A percentile compares a stretch with the other conserved stretches of the same genome.
These are phyloP conservation scores for Nephrotoma appendiculata DNA, from an alignment of 2,888 invertebrate genomes.

Conservation along the genomic window DNA sequence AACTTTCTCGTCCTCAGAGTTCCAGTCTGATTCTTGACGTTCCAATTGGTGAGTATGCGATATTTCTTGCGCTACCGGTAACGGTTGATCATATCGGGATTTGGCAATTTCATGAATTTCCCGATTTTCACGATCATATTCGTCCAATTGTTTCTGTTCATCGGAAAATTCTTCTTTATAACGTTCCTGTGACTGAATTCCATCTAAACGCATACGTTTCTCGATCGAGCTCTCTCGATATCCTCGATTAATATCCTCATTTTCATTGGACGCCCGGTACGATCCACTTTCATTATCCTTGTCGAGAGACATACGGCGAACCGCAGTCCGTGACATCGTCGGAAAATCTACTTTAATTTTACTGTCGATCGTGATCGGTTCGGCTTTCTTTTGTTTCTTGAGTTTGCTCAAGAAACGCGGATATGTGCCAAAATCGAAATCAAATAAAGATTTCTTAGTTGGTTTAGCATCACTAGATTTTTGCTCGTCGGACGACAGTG, in stretches of 20 bases:
- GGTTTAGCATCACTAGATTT: conserved; percentile 38
- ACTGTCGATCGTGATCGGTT: not conserved
- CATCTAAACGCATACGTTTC: conserved; percentile 29
- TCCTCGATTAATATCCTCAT: conserved; percentile 21
- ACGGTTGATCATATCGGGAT: conserved; percentile 28
- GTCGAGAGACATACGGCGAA: not conserved
- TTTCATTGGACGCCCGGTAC: conserved; percentile 23
- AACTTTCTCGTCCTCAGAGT: conserved; percentile 31
- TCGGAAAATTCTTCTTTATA: conserved; percentile 31
- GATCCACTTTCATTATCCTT: conserved; percentile 33
- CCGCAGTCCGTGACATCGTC: not conserved
- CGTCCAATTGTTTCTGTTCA: conserved; percentile 42
- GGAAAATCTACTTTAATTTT: conserved; percentile 8
- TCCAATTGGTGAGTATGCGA: conserved; percentile 16
- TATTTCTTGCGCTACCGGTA: conserved; percentile 22
- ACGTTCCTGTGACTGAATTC: conserved; percentile 19
- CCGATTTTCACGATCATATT: conserved; percentile 39
- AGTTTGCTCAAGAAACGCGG: conserved; percentile 49
- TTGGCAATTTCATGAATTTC: conserved; percentile 36
- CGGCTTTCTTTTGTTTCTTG: conserved; percentile 16
- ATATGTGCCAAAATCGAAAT: conserved; percentile 61
- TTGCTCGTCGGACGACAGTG: conserved; percentile 14
- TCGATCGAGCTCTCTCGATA: conserved; percentile 33
- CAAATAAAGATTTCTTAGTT: conserved; percentile 41
- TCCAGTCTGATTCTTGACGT: conserved; percentile 31